Base-by-base conservation (phyloP, 2,797 vertebrate genomes). In the Anisognathus igniventris region DNA sequence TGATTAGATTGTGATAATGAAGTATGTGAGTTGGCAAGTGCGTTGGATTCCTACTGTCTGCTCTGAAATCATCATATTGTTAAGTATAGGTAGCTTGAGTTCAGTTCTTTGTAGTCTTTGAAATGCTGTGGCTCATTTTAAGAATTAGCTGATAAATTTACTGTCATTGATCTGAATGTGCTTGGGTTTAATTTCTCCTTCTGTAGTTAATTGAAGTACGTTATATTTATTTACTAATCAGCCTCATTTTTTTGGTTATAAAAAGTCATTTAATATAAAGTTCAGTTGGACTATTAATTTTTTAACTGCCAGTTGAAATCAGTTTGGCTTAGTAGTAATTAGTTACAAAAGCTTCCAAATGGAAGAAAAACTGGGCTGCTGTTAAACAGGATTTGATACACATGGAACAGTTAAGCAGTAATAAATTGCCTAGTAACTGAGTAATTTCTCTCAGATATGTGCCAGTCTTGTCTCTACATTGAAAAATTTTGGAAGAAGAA, bases 361-460 rank as follows among this genome's bases (percentile, higher is more conserved):
- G 87, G 86, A 90, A 78, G 54, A 66, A 94, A 78, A 93, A 45
- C 33, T 86, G 80, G 91, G 48, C 78, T 94, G 75, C 88, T 86
- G 72, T 96, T 91, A 92, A 76, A 56, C 48, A 81, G 78, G 86
- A 93, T 95, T 96, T 95, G 84, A 61, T 97, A 65, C 78, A 84
- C 72, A 94, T 92, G 90, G 94, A 95, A 94, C 91, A 96, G 94
- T 93, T 96, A 95, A 96, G 86, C 86, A 93, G 86, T 83, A 93
- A 91, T 93, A 96, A 95, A 95, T 93, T 95, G 75, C 86, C 44
- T 89, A 76, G 90, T 92, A 89, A 94, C 80, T 83, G 74, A 89
- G 47, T 92, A 92, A 96, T 95, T 95, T 94, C 75, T 87, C 58
- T 88, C 61, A 85, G 84, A 79, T 91, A 89, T 54, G 75, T 88